These are phyloP conservation scores for Andinoacara biseriatus DNA, from an alignment of 2,113 vertebrate species.

Conservation along the genomic window DNA sequence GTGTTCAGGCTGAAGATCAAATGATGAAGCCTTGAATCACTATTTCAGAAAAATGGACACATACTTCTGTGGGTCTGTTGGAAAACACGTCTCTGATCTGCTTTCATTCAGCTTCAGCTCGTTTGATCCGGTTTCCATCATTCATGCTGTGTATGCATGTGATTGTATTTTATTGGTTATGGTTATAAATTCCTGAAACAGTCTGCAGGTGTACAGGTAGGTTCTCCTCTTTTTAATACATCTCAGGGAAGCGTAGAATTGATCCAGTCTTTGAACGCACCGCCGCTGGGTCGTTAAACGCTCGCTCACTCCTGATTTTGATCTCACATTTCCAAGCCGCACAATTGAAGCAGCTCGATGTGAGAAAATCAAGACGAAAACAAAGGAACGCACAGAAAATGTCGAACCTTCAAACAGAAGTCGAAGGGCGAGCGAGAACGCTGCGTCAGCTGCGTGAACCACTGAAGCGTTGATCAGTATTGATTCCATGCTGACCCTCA, in stretches of 20 bases:
- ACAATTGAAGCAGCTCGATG: too few relatives aligned
- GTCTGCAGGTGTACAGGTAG: not conserved
- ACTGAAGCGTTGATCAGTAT: not conserved
- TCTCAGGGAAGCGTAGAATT: not conserved
- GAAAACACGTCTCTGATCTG: too few relatives aligned
- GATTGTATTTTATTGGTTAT: not conserved
- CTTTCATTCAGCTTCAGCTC: too few relatives aligned
- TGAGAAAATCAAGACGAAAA: too few relatives aligned
- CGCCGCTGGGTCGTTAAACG: not conserved
- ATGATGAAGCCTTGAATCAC: not conserved
- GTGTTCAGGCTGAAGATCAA: too few relatives aligned
- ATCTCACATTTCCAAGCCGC: too few relatives aligned
- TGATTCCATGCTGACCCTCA: not conserved
- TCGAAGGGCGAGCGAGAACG: not conserved
- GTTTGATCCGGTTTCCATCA: not conserved
- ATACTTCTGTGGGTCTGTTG: too few relatives aligned
- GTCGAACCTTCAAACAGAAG: not conserved
- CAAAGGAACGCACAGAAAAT: accelerated
- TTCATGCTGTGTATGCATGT: not conserved
- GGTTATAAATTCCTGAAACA: not conserved
- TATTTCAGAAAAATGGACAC: too few relatives aligned
- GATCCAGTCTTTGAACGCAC: not conserved
- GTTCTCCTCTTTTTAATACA: not conserved
- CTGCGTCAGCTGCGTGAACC: not conserved
- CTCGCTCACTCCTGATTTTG: not conserved